Evolutionary conservation across 2,797 vertebrate species (phyloP), one percentile per base, ranked within the genome.

Genomic region (Sebastes trivittatus): DNA sequence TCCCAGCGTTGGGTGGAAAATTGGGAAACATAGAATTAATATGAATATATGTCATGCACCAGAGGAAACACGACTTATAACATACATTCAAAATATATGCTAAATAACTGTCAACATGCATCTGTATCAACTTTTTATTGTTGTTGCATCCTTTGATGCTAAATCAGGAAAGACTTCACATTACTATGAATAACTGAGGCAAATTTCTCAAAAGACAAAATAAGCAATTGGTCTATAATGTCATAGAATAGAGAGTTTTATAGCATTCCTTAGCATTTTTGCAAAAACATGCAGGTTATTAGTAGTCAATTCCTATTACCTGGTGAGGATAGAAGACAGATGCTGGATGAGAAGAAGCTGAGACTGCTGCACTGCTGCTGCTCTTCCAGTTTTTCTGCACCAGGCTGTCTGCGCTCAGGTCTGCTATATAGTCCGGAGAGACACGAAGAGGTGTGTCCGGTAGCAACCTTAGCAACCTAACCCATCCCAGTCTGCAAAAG

Each of bases 261-360:
- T 10, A 3, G 14, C 22, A 4, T 14, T 56, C 7, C 23, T 2
- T 3, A 46, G 9, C 9, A 20, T 70, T 42, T 52, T 16, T 20
- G 34, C 34, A 67, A 27, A 66, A 20, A 42, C 14, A 25, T 36
- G 20, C 54, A 72, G 34, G 69, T n/a, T 2, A 27, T 30, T 5
- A 32, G 18, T 1, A 25, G 20, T n/a, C 8, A 2, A 2, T 52
- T 74, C 22, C 5, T 4, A 7, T 89, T 88, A 93, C 92, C 91
- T 88, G 80, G 1, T 73, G 71, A 83, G 22, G 81, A 79, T 25
- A 67, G 73, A 68, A 60, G 85, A 49, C 22, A 86, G 82, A 66
- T 64, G 72, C 54, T 78, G 72, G 32, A 2, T 58, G 49, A 70
- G 65, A 54, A 32, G 71, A 75, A 38, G 75, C 14, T 46, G 27